Conservation (phyloP, 2,113 vertebrate species). For the Podarcis cretensis region DNA sequence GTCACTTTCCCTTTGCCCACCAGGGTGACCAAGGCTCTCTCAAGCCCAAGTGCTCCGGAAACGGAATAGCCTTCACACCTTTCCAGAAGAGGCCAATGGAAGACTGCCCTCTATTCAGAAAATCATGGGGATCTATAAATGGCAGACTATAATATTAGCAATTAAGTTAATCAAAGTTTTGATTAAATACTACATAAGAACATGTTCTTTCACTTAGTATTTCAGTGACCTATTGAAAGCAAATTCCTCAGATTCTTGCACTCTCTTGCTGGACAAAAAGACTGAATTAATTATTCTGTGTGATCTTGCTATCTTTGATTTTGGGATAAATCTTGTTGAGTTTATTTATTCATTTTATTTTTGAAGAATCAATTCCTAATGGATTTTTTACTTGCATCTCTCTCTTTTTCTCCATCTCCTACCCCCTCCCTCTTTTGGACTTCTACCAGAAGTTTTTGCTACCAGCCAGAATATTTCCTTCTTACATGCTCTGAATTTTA, state of each 20-base stretch:
- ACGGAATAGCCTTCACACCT: background rate
- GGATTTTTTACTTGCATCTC: background rate
- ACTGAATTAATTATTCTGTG: background rate
- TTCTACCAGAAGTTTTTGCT: background rate
- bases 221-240: background rate
- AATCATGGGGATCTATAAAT: background rate
- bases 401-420: background rate
- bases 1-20: too few species aligned
- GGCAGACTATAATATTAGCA: background rate
- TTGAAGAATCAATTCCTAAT: background rate
- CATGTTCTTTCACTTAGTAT: background rate
- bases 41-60: background rate
- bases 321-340: background rate
- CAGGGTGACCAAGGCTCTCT: too few species aligned
- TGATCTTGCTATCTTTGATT: background rate
- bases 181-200: background rate
- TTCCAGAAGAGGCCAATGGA: background rate
- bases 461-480: background rate
- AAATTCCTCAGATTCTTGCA: background rate
- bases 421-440: background rate
- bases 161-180: background rate
- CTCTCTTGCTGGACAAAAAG: background rate
- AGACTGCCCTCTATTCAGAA: background rate
- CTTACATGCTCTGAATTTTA: background rate
- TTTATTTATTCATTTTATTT: background rate